Conservation (phyloP, 1,140 invertebrate genomes). For the Scaptomyza montana region DNA sequence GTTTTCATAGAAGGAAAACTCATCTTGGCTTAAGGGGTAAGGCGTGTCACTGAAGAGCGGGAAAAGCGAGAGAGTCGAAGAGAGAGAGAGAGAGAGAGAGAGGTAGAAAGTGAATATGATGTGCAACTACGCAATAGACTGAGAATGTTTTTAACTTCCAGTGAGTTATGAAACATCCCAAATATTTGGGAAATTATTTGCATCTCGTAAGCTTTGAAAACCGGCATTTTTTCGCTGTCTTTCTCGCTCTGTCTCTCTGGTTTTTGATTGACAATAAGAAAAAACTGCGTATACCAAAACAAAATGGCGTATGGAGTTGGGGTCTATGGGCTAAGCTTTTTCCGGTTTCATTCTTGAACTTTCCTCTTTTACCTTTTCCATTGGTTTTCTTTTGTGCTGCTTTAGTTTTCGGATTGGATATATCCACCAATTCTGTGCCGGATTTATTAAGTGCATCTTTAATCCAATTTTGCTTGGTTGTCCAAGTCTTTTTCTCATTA, state of each 20-base stretch:
- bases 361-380: constrained; percentile 59
- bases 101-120: background rate
- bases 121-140: constrained; percentile 31
- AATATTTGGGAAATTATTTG: constrained; percentile 16
- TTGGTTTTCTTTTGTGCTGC: constrained; percentile 39
- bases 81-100: constrained; percentile 3
- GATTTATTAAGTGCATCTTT: constrained; percentile 80
- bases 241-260: constrained; percentile 1
- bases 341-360: constrained; percentile 14
- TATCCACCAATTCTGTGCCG: constrained; percentile 75
- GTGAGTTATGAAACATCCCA: constrained; percentile 44
- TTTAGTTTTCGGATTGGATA: constrained; percentile 57
- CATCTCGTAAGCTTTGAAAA: constrained; percentile 45
- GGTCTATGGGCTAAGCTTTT: constrained; percentile 18
- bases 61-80: background rate
- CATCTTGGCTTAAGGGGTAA: constrained; percentile 34
- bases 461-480: constrained; percentile 75
- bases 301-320: constrained; percentile 62
- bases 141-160: background rate
- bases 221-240: constrained; percentile 47
- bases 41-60: background rate
- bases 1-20: constrained; percentile 36
- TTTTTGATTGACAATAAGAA: constrained; percentile 10
- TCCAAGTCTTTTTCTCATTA: constrained; percentile 64
- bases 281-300: constrained; percentile 72